Evolutionary conservation across 2,797 vertebrate species (phyloP), one percentile per base, ranked within the genome.

Genomic region (Clarias fuscus): DNA sequence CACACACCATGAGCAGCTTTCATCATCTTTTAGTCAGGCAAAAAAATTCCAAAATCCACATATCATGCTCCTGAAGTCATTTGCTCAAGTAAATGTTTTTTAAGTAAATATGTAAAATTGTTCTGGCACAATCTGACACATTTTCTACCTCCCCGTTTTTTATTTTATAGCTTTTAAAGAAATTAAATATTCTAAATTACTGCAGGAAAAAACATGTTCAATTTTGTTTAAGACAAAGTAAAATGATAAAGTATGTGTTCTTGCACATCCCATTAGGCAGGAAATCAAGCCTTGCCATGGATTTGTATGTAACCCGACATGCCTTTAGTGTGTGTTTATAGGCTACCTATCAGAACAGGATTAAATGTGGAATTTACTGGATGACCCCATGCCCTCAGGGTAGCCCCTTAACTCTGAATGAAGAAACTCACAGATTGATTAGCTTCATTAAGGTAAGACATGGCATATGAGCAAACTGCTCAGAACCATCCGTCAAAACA

Each of bases 1-100:
- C 92, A 81, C 92, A 91, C 89, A 91, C 86, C 91, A 90, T 93
- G 93, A 95, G 94, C 92, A 93, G 43, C 91, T 91, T 91, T 90
- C 91, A 86, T 92, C 87, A 91, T 91, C 94, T 92, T 93, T 83
- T 88, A 93, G 30, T 93, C 91, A 93, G 92, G 93, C 92, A 91
- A 56, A 1, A 92, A 13, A 22, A 37, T 33, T 61, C 48, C 65
- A 24, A 37, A 56, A 56, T 67, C 84, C 58, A 70, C 58, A 20
- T 22, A 79, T 70, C 8, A 48, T 24, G 37, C 65, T 30, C 8
- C 17, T 67, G 64, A 82, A 68, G 6, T 22, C 62, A 20, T 13
- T 67, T 24, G 11, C 20, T 30, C 33, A 78, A 48, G 7, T 43
- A 48, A 33, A 7, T 70, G 30, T 40, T 71, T 76, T 78, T 37